Percentiles rank a stretch among this genome's conserved stretches.
Conservation (phyloP, 2,113 vertebrate species). For the Ursus arctos region DNA sequence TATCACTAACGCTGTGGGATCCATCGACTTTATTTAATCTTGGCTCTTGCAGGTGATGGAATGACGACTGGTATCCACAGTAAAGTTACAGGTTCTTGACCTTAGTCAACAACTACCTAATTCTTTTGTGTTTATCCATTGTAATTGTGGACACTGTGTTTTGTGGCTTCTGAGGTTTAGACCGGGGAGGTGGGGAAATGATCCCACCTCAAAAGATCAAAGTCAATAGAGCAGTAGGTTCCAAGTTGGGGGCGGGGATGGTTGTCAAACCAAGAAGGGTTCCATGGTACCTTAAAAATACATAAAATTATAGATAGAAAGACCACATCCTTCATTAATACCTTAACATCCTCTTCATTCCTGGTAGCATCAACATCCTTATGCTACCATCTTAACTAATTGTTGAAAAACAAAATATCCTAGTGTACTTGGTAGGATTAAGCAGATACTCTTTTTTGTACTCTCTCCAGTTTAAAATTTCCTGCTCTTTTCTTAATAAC, state of each 20-base stretch:
- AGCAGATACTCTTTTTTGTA: not conserved
- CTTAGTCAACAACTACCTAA: constrained; percentile 62
- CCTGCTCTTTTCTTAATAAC: not conserved
- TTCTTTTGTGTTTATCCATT: constrained; percentile 35
- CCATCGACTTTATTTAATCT: constrained; percentile 23
- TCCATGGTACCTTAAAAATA: not conserved
- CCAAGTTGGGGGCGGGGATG: not conserved
- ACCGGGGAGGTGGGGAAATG: constrained; percentile 46
- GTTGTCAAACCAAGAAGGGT: not conserved
- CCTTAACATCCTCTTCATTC: not conserved
- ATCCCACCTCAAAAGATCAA: not conserved
- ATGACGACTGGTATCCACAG: constrained; percentile 18
- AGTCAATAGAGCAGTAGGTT: not conserved
- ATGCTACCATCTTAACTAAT: not conserved
- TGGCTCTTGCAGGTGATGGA: constrained; percentile 53
- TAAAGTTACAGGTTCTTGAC: constrained; percentile 56
- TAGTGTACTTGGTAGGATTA: not conserved
- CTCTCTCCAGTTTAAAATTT: constrained; percentile 10
- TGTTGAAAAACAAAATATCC: not conserved
- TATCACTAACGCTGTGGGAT: not conserved
- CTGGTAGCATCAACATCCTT: not conserved
- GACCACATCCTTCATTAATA: not conserved
- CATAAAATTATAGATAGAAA: not conserved
- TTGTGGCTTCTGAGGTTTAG: constrained; percentile 58
- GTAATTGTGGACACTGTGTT: constrained; percentile 53